Evolutionary conservation across 1,140 invertebrate genomes (phyloP).

Genomic region (Acromyrmex echinatior): DNA sequence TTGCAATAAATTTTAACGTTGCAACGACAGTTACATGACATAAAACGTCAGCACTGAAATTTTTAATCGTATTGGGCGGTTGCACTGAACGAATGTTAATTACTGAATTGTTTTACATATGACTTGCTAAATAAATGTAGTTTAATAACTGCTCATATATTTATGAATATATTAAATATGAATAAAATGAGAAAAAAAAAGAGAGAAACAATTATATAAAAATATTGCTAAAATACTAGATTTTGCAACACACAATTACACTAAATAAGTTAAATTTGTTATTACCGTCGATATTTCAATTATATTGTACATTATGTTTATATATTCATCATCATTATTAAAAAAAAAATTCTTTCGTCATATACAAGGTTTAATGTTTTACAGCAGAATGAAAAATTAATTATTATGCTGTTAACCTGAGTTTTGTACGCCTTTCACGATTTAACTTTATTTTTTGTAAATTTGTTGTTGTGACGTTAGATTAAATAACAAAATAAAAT

Average conservation of each 20-base stretch:
- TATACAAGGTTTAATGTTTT: conserved; percentile 11
- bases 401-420: neutral
- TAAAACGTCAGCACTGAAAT: conserved; percentile 25
- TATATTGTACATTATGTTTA: neutral
- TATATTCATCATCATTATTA: neutral
- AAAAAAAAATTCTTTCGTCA: neutral
- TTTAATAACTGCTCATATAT: neutral
- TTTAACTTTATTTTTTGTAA: conserved; percentile 16
- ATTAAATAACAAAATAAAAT: conserved; percentile 38
- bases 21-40: neutral
- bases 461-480: neutral
- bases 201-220: neutral
- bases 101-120: conserved; percentile 10
- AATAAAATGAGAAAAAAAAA: neutral
- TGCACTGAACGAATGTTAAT: conserved; percentile 1
- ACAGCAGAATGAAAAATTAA: conserved; percentile 30
- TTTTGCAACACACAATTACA: neutral
- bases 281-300: neutral
- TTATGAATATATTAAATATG: conserved; percentile 5
- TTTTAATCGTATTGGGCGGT: conserved; percentile 13
- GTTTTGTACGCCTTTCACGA: neutral
- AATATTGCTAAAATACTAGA: neutral
- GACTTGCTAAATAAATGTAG: neutral
- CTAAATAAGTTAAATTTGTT: neutral
- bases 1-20: conserved; percentile 23